Percentiles rank a stretch among this genome's conserved stretches.
These are phyloP conservation scores for Tragelaphus eurycerus DNA, from an alignment of 2,797 vertebrate genomes.

Conservation along the genomic window DNA sequence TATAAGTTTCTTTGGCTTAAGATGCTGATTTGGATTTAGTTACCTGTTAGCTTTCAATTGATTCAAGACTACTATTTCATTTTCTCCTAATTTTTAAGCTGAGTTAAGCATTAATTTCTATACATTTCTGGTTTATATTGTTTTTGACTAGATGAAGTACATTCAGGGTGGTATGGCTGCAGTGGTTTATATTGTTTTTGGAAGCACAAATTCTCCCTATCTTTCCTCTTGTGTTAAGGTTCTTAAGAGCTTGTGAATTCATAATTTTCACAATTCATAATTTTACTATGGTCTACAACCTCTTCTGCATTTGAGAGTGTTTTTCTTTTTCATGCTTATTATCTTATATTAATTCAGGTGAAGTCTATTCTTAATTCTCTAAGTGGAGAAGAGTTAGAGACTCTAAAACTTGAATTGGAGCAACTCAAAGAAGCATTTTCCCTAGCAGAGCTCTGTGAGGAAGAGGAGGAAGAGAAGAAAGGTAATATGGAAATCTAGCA, in stretches of 20 bases:
- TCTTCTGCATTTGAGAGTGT: background rate
- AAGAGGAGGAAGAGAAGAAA: slow-evolving; percentile 91
- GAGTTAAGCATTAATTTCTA: background rate
- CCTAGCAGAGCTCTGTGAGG: slow-evolving; percentile 94
- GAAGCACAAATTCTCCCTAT: background rate
- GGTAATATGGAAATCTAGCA: slow-evolving; percentile 80
- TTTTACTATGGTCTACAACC: background rate
- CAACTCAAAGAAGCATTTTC: slow-evolving; percentile 92
- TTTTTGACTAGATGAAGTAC: background rate
- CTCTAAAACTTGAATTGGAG: slow-evolving; percentile 88
- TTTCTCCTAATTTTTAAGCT: background rate
- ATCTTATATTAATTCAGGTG: slow-evolving; percentile 84
- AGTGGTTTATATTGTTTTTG: background rate
- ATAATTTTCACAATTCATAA: background rate
- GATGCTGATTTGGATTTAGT: slow-evolving; percentile 3
- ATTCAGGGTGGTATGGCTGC: background rate
- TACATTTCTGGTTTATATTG: background rate
- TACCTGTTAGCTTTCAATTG: slow-evolving; percentile 31
- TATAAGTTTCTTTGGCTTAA: background rate
- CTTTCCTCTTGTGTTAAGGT: slow-evolving; percentile 14
- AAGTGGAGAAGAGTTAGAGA: slow-evolving; percentile 88
- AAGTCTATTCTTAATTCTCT: slow-evolving; percentile 90
- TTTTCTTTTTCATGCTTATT: slow-evolving; percentile 32
- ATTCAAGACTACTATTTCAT: slow-evolving; percentile 17
- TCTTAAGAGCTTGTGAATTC: slow-evolving; percentile 27